phyloP scores from a whole-genome alignment of 2,888 invertebrate genomes.

The Mythimna pallens region DNA sequence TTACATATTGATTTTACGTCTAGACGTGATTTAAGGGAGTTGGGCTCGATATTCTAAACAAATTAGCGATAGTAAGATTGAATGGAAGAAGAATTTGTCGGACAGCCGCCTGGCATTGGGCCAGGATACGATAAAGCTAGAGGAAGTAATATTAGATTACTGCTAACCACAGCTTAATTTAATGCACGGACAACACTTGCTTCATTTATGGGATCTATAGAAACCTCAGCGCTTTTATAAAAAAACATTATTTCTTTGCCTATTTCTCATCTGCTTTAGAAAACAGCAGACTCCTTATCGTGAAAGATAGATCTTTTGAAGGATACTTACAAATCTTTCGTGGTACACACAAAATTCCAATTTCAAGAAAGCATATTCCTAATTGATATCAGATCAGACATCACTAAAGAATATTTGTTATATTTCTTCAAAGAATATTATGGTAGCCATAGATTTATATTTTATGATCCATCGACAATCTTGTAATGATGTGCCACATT shows the following conservation, averaged over 20 bases:
- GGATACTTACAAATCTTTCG: background rate
- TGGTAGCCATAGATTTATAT: background rate
- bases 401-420: too few species aligned
- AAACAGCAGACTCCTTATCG: background rate
- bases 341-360: background rate
- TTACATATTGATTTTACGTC: slow-evolving; percentile 58
- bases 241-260: background rate
- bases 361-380: background rate
- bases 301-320: background rate
- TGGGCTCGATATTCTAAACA: slow-evolving; percentile 50
- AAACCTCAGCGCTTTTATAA: slow-evolving; percentile 6
- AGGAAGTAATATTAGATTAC: slow-evolving; percentile 47
- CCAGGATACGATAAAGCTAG: slow-evolving; percentile 41
- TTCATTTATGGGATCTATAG: background rate
- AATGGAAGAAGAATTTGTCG: slow-evolving; percentile 51
- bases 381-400: background rate
- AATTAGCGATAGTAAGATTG: slow-evolving; percentile 49
- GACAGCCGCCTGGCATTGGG: slow-evolving; percentile 46
- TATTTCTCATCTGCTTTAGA: background rate
- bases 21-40: slow-evolving; percentile 53
- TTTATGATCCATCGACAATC: background rate
- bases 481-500: background rate
- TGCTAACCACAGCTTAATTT: slow-evolving; percentile 42
- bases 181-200: slow-evolving; percentile 24
- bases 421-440: background rate